Percentiles rank a stretch among this genome's conserved stretches.
Conservation (phyloP, 64 coral and sea anemone species). For the Orbicella faveolata region DNA sequence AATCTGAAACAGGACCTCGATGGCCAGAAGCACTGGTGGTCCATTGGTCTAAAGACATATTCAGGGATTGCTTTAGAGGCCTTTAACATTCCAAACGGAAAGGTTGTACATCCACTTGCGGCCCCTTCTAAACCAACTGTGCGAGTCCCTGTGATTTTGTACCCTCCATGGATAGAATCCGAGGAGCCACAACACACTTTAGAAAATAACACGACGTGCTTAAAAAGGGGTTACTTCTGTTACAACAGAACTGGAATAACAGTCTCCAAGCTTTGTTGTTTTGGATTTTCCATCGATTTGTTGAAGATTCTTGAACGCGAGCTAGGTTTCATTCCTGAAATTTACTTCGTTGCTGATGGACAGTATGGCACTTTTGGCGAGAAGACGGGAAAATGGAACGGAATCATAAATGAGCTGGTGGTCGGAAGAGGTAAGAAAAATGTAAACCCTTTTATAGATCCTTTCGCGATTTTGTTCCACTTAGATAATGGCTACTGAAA, state of each 20-base stretch:
- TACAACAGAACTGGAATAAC: constrained; percentile 14
- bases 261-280: constrained; percentile 12
- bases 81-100: constrained; percentile 6
- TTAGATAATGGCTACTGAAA: too few relatives aligned
- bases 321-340: constrained; percentile 25
- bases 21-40: constrained; percentile 26
- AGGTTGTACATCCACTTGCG: neutral
- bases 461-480: too few relatives aligned
- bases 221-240: constrained; percentile 12
- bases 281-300: constrained; percentile 48
- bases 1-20: neutral
- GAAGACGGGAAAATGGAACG: constrained; percentile 24
- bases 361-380: constrained; percentile 22
- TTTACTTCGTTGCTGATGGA: constrained; percentile 40
- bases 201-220: neutral
- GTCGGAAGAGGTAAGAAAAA: neutral
- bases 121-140: neutral
- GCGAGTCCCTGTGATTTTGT: constrained; percentile 35
- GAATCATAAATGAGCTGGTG: constrained; percentile 17
- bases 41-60: constrained; percentile 30
- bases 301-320: constrained; percentile 30
- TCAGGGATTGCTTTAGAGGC: constrained; percentile 45
- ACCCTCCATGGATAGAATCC: constrained; percentile 36
- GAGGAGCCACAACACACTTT: constrained; percentile 8
- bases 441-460: too few relatives aligned